phyloP scores from a whole-genome alignment of 1,140 invertebrate genomes.

The Drosophila dunni region DNA sequence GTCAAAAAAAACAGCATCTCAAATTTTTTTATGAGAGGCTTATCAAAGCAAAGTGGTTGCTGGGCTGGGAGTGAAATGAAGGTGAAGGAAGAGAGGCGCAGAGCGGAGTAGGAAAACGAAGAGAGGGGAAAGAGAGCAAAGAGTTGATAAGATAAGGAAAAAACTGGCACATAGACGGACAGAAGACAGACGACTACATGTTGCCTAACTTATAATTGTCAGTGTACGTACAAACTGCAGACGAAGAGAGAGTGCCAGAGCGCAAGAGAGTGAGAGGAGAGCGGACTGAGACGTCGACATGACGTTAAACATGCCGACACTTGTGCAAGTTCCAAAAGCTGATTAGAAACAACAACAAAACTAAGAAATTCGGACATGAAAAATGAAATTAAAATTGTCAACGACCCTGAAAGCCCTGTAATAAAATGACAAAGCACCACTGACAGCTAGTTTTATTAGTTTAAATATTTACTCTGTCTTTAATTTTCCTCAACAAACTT shows the following conservation, averaged over 20 bases:
- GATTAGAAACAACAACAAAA: conserved; percentile 21
- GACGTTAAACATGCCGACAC: conserved; percentile 14
- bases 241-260: conserved; percentile 15
- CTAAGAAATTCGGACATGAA: neutral
- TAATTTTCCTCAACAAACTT: too few species aligned
- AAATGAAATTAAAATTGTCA: neutral
- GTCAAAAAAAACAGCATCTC: conserved; percentile 41
- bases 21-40: conserved; percentile 22
- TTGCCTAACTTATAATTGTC: conserved; percentile 76
- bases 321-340: conserved; percentile 22
- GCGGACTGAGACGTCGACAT: conserved; percentile 12
- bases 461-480: too few species aligned
- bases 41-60: conserved; percentile 23
- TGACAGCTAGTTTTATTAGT: too few species aligned
- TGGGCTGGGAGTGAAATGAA: neutral
- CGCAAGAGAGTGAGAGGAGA: too few species aligned
- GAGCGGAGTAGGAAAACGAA: neutral
- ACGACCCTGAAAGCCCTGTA: conserved; percentile 2
- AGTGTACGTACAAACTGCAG: conserved; percentile 65
- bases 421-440: too few species aligned
- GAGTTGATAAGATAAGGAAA: conserved; percentile 68
- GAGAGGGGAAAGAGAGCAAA: neutral
- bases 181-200: conserved; percentile 14
- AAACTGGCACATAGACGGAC: conserved; percentile 36
- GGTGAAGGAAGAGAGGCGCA: neutral